phyloP scores from a whole-genome alignment of 2,888 invertebrate genomes.

The Cephus rjabovi region DNA sequence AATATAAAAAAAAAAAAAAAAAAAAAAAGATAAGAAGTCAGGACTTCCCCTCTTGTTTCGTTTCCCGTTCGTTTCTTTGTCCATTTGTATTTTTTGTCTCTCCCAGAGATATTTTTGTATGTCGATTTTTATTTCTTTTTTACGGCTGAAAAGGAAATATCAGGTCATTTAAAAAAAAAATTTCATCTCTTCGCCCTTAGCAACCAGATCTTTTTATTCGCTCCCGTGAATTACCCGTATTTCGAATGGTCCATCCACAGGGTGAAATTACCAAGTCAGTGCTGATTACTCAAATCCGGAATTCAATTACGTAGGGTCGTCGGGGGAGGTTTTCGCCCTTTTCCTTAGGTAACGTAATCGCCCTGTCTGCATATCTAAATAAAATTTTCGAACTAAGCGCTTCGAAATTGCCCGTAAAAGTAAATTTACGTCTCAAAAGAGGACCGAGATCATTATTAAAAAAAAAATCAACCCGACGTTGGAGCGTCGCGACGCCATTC shows the following conservation, averaged over 20 bases:
- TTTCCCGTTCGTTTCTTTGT: slow-evolving; percentile 5
- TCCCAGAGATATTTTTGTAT: background rate
- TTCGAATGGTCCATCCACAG: background rate
- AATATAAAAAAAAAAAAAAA: background rate
- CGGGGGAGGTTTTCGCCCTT: background rate
- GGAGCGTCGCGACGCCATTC: background rate
- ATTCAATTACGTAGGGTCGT: background rate
- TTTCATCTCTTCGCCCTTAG: background rate
- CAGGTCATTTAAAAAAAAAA: background rate
- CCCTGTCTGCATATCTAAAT: background rate
- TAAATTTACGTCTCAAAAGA: background rate
- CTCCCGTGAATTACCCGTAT: background rate
- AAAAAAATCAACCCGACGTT: background rate
- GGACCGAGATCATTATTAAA: too few relatives aligned
- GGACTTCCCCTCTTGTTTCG: background rate
- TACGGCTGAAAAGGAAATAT: background rate
- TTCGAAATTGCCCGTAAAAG: background rate
- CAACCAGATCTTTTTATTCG: background rate
- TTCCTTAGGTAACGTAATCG: background rate
- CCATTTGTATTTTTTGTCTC: background rate
- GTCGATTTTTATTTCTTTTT: background rate
- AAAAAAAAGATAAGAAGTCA: background rate
- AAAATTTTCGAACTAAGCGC: background rate
- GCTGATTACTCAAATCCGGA: background rate
- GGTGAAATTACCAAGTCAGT: background rate